A percentile compares a stretch with the other conserved stretches of the same genome.
Conservation (phyloP, 2,797 vertebrate genomes). For the Sus cebifrons region DNA sequence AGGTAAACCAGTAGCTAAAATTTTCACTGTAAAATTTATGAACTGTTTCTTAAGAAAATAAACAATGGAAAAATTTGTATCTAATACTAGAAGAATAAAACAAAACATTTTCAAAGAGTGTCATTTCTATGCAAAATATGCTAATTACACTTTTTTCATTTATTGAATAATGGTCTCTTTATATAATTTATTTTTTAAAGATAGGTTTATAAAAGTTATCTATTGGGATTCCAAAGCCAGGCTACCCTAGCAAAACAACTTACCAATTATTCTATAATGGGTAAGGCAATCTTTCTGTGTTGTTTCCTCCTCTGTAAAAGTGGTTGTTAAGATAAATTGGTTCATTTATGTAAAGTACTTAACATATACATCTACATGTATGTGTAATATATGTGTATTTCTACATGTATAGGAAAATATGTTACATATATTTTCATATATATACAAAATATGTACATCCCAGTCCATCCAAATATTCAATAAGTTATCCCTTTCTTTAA, state of each 20-base stretch:
- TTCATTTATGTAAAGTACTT: background rate
- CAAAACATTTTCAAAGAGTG: slow-evolving; percentile 21
- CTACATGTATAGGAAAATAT: background rate
- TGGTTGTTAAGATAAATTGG: background rate
- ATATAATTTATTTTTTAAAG: slow-evolving; percentile 53
- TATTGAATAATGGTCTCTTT: slow-evolving; percentile 40
- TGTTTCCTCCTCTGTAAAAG: slow-evolving; percentile 25
- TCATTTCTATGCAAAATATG: slow-evolving; percentile 44
- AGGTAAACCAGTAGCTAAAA: slow-evolving; percentile 29
- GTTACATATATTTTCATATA: background rate
- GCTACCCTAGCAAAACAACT: slow-evolving; percentile 30
- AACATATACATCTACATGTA: background rate
- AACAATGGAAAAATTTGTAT: background rate
- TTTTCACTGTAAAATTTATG: slow-evolving; percentile 26
- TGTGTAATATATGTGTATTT: background rate
- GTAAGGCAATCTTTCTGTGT: background rate
- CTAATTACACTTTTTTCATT: slow-evolving; percentile 38
- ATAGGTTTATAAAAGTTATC: slow-evolving; percentile 19
- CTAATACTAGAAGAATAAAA: slow-evolving; percentile 48
- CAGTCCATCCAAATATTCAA: background rate
- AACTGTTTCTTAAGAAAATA: slow-evolving; percentile 58
- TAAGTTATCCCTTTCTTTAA: background rate
- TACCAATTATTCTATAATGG: background rate
- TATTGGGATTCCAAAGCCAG: background rate
- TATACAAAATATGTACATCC: background rate